These are phyloP conservation scores for Altica lythri DNA, from an alignment of 2,888 invertebrate genomes.

Conservation along the genomic window DNA sequence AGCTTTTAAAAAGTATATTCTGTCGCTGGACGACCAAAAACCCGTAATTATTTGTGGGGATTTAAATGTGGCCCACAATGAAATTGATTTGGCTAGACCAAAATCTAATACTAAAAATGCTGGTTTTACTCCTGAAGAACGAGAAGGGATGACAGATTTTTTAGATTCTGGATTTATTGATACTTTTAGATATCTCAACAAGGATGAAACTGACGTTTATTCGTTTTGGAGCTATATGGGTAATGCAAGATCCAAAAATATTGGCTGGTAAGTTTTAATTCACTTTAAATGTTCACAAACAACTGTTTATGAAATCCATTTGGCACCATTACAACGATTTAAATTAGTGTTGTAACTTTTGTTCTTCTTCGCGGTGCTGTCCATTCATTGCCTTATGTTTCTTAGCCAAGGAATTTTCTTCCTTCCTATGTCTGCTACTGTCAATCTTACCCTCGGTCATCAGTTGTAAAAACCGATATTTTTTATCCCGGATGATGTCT, in stretches of 20 bases:
- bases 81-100: constrained; percentile 95
- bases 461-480: no score
- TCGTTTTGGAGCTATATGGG: constrained; percentile 96
- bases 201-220: constrained; percentile 80
- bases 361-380: no score
- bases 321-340: no score
- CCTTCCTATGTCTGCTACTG: no score
- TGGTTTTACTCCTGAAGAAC: constrained; percentile 94
- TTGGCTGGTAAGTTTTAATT: constrained; percentile 78
- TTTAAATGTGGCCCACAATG: constrained; percentile 95
- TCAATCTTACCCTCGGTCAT: no score
- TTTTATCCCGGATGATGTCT: no score
- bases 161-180: constrained; percentile 84
- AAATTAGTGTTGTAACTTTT: no score
- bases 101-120: constrained; percentile 90
- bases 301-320: no score
- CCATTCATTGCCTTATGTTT: no score
- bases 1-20: constrained; percentile 77
- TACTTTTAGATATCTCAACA: constrained; percentile 84
- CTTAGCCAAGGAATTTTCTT: no score
- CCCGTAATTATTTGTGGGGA: constrained; percentile 96
- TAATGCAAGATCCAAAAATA: constrained; percentile 84
- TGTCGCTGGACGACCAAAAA: constrained; percentile 82
- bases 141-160: constrained; percentile 86
- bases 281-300: not conserved